These are phyloP conservation scores for Tarsius wallacei DNA, from an alignment of 2,797 vertebrate species.

Conservation along the genomic window DNA sequence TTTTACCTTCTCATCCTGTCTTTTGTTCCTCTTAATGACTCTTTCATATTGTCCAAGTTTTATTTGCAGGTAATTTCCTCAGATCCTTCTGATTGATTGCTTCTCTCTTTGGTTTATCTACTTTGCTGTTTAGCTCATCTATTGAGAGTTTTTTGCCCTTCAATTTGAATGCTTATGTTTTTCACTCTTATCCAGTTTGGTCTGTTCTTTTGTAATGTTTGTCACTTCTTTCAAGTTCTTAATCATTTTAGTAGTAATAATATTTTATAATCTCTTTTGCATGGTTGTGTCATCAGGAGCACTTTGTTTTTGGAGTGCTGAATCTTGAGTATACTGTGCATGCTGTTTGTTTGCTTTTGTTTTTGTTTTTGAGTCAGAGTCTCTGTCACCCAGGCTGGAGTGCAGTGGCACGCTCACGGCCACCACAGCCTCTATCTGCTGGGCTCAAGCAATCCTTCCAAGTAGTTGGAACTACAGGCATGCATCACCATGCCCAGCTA, in stretches of 20 bases:
- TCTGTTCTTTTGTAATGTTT: background rate
- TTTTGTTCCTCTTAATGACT: background rate
- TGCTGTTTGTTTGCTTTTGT: background rate
- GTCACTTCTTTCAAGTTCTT: constrained; percentile 13
- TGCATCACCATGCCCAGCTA: too few species aligned
- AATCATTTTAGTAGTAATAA: constrained; percentile 16
- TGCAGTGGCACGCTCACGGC: too few species aligned
- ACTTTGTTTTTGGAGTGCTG: background rate
- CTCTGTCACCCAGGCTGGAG: too few species aligned
- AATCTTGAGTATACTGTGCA: background rate
- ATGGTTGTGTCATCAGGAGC: background rate
- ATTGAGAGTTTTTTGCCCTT: background rate
- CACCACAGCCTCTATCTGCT: too few species aligned
- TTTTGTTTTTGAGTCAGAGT: background rate
- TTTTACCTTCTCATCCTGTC: background rate
- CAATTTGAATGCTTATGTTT: constrained; percentile 33
- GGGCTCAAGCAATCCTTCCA: too few species aligned
- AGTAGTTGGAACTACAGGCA: too few species aligned
- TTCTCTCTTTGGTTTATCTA: constrained; percentile 2
- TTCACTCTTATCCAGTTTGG: background rate
- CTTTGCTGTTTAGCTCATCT: background rate
- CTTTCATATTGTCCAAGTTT: background rate
- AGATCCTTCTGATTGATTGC: background rate
- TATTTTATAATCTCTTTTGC: background rate
- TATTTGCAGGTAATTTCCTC: background rate